phyloP scores from a whole-genome alignment of 2,797 vertebrate species.

The Gymnothorax javanicus region DNA sequence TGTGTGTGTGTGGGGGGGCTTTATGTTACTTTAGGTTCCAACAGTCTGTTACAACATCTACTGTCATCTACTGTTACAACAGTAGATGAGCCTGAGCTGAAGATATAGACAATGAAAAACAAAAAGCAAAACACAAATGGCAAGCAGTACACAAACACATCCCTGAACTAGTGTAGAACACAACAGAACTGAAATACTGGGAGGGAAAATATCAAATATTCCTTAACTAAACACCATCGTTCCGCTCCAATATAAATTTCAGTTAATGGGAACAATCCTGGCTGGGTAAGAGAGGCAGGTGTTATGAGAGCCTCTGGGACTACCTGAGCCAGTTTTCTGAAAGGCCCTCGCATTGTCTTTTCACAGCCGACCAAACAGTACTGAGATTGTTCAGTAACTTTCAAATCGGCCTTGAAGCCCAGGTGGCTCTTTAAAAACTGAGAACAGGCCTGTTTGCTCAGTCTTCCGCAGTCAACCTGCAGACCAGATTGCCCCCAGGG shows the following conservation, averaged over 20 bases:
- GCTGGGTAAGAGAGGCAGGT: conserved; percentile 2
- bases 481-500: background rate
- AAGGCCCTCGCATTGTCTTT: background rate
- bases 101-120: background rate
- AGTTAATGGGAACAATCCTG: background rate
- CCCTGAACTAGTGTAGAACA: background rate
- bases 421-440: conserved; percentile 3
- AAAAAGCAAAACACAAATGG: background rate
- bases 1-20: no score
- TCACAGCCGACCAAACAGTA: background rate
- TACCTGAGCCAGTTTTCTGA: background rate
- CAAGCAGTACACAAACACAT: background rate
- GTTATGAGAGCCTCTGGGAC: background rate
- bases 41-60: no score
- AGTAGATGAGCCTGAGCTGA: background rate
- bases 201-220: background rate
- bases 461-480: background rate
- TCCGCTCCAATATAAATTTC: background rate
- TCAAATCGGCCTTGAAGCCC: background rate
- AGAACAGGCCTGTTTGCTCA: conserved; percentile 2
- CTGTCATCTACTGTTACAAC: no score
- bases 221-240: background rate
- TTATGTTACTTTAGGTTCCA: no score
- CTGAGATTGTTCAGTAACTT: conserved; percentile 10
- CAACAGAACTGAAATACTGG: background rate